A percentile compares a stretch with the other conserved stretches of the same genome.
phyloP scores from a whole-genome alignment of 2,113 vertebrate species.

The Sinosuthora webbiana region DNA sequence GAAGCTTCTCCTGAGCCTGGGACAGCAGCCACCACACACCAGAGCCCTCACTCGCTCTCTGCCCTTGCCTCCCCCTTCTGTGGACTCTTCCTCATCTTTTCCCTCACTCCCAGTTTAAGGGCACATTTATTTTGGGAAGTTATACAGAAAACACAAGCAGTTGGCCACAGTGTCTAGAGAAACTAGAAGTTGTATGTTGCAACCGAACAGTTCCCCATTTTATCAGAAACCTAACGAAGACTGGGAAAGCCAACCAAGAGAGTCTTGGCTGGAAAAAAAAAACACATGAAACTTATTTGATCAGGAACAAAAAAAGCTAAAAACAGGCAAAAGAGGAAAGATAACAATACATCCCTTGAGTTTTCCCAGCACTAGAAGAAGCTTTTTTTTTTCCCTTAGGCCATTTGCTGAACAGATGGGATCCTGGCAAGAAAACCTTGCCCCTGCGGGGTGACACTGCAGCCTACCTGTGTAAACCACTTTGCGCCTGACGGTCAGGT shows the following conservation, averaged over 20 bases:
- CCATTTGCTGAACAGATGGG: conserved; percentile 5
- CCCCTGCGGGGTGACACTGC: not conserved
- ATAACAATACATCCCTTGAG: not conserved
- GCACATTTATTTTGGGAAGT: not conserved
- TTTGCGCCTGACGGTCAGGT: conserved; percentile 96
- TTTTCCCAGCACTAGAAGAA: not conserved
- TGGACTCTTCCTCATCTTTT: not conserved
- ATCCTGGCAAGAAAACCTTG: not conserved
- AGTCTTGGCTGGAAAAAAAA: not conserved
- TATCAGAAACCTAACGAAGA: not conserved
- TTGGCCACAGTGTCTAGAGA: not conserved
- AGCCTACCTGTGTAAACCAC: conserved; percentile 86
- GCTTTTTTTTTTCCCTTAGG: not conserved
- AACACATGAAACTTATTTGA: not conserved
- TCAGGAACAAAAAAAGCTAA: not conserved
- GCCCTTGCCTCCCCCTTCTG: not conserved
- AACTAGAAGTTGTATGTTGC: not conserved
- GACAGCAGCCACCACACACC: not conserved
- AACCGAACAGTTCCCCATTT: fast-evolving
- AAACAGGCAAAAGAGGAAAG: not conserved
- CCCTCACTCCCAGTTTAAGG: not conserved
- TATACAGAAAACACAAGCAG: not conserved
- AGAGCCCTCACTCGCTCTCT: fast-evolving
- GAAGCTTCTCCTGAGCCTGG: not conserved
- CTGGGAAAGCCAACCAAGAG: not conserved